Percentiles rank a stretch among this genome's conserved stretches.
Conservation (phyloP, 2,888 invertebrate species). For the Yponomeuta plumbellus region DNA sequence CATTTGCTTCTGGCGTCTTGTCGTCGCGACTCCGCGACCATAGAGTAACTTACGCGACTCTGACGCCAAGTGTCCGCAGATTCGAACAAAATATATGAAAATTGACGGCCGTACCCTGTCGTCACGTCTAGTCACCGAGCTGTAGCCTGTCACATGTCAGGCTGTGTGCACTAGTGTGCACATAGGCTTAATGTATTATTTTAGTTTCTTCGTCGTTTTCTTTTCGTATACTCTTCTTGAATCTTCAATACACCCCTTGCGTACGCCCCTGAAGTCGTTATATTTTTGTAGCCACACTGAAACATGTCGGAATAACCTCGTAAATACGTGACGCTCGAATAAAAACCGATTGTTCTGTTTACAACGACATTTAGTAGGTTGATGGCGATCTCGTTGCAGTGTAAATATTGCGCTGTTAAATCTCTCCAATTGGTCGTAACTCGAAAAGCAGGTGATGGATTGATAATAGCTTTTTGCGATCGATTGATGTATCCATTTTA, state of each 20-base stretch:
- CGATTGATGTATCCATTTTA: not conserved
- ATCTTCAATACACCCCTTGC: not conserved
- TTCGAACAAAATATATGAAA: no score
- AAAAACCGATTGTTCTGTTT: constrained; percentile 10
- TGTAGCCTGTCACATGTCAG: no score
- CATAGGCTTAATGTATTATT: no score
- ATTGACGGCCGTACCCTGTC: no score
- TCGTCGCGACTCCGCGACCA: no score
- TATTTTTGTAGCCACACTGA: constrained; percentile 4
- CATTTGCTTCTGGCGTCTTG: no score
- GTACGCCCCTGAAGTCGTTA: not conserved
- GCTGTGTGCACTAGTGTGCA: no score
- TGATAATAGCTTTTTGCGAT: not conserved
- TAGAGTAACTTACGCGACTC: no score
- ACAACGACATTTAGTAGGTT: not conserved
- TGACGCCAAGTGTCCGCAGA: no score
- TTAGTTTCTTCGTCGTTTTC: no score
- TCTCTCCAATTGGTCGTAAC: not conserved
- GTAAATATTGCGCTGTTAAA: not conserved
- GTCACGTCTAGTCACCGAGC: no score
- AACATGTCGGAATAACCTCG: constrained; percentile 5
- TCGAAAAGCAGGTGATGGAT: not conserved
- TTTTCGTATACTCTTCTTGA: no score
- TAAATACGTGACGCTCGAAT: constrained; percentile 9
- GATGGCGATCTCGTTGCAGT: not conserved